These are phyloP conservation scores for Nasalis larvatus DNA, from an alignment of 2,113 vertebrate genomes.

Conservation along the genomic window DNA sequence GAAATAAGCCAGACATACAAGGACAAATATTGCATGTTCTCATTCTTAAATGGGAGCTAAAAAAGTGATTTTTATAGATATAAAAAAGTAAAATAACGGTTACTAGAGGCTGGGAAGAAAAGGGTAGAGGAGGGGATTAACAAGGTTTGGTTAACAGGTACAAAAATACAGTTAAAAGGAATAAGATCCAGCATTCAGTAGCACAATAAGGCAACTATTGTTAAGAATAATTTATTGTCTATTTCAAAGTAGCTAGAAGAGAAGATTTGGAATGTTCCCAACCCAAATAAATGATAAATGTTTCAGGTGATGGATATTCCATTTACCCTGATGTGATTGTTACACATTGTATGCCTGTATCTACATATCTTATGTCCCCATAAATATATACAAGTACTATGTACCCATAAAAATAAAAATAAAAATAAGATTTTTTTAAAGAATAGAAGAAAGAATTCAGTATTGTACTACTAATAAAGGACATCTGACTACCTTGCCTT, in stretches of 20 bases:
- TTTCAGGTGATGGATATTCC: background rate
- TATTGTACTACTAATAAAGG: background rate
- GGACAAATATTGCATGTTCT: background rate
- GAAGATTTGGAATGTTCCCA: background rate
- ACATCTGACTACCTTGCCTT: background rate
- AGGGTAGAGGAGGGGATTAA: too few relatives aligned
- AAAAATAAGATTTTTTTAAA: too few relatives aligned
- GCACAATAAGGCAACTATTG: background rate
- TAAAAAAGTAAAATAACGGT: background rate
- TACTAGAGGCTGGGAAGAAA: background rate
- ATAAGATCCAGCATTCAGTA: background rate
- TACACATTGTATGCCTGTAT: too few relatives aligned
- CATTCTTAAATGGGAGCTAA: background rate
- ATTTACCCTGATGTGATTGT: background rate
- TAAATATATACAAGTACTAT: too few relatives aligned
- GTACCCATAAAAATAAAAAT: too few relatives aligned
- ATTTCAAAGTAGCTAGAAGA: background rate
- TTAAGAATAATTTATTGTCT: background rate
- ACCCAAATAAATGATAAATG: background rate
- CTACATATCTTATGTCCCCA: too few relatives aligned
- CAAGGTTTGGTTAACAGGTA: background rate
- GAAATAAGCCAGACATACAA: background rate
- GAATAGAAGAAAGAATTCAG: background rate
- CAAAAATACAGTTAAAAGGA: background rate
- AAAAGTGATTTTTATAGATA: background rate